Percentiles rank a stretch among this genome's conserved stretches.
These are phyloP conservation scores for Mesorhabditis belari DNA, from an alignment of 2,888 invertebrate genomes.

Conservation along the genomic window DNA sequence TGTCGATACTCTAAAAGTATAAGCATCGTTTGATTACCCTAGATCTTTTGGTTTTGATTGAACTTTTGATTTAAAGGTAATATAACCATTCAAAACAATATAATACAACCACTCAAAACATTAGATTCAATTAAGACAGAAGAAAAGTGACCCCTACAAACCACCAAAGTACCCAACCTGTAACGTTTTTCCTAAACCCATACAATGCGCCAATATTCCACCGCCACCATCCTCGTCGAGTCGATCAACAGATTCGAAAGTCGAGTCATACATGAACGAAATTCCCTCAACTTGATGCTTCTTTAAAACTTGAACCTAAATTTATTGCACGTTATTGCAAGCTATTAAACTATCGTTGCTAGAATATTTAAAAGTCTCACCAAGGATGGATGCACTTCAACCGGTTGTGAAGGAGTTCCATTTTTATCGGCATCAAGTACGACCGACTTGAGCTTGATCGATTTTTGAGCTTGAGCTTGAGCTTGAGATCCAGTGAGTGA, in stretches of 20 bases:
- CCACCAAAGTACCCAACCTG: too few species aligned
- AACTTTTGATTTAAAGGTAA: too few species aligned
- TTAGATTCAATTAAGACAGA: too few species aligned
- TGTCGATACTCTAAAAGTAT: too few species aligned
- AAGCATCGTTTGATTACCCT: too few species aligned
- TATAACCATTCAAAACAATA: constrained; percentile 67
- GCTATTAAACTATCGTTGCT: too few species aligned
- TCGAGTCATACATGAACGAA: constrained; percentile 58
- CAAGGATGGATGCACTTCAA: constrained; percentile 37
- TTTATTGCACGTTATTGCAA: constrained; percentile 83
- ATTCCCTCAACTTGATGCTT: constrained; percentile 81
- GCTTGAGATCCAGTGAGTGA: constrained; percentile 19
- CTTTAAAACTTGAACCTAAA: constrained; percentile 62
- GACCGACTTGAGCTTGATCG: constrained; percentile 21
- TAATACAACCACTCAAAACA: too few species aligned
- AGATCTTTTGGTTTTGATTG: too few species aligned
- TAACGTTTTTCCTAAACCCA: constrained; percentile 89
- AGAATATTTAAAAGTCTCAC: constrained; percentile 11
- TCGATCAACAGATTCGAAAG: constrained; percentile 43
- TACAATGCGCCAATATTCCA: constrained; percentile 83
- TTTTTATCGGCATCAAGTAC: constrained; percentile 37
- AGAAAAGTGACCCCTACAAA: too few species aligned
- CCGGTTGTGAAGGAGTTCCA: constrained; percentile 28
- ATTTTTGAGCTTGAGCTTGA: too few species aligned
- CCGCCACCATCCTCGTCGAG: constrained; percentile 39